These are phyloP conservation scores for Cheilosia impressa DNA, from an alignment of 2,888 invertebrate genomes.

Conservation along the genomic window DNA sequence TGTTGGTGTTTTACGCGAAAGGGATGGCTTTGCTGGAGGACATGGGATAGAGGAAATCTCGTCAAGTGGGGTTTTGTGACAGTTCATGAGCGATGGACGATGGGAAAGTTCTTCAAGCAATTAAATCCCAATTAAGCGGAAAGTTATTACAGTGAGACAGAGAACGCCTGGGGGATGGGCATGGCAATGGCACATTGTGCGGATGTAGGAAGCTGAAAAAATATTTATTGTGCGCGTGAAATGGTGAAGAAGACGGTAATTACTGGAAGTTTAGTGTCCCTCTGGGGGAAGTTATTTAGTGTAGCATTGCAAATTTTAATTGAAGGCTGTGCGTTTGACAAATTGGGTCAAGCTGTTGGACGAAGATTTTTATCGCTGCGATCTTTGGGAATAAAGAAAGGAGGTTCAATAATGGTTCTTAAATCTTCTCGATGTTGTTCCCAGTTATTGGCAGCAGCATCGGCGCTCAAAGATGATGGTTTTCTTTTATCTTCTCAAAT, in stretches of 20 bases:
- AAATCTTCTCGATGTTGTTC: too few relatives aligned
- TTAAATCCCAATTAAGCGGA: constrained; percentile 69
- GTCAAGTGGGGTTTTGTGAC: constrained; percentile 31
- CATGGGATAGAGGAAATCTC: constrained; percentile 8
- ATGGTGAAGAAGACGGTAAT: constrained; percentile 17
- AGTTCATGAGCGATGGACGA: constrained; percentile 35
- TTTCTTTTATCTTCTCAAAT: too few relatives aligned
- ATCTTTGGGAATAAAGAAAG: too few relatives aligned
- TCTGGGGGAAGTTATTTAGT: too few relatives aligned
- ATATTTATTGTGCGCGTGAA: constrained; percentile 33
- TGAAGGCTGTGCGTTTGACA: too few relatives aligned
- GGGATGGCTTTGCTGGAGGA: background rate
- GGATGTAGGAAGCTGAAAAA: constrained; percentile 39
- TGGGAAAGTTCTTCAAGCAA: constrained; percentile 55
- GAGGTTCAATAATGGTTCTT: too few relatives aligned
- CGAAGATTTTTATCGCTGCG: too few relatives aligned
- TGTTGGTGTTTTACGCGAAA: constrained; percentile 27
- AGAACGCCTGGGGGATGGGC: constrained; percentile 3
- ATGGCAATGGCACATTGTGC: constrained; percentile 17
- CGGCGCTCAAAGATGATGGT: too few relatives aligned
- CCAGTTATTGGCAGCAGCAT: too few relatives aligned
- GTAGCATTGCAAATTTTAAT: too few relatives aligned
- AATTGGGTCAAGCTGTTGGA: too few relatives aligned
- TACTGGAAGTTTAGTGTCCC: background rate
- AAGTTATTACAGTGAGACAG: constrained; percentile 42